A percentile compares a stretch with the other conserved stretches of the same genome.
Conservation (phyloP, 2,888 invertebrate species). For the Chrysopilus asiliformis region DNA sequence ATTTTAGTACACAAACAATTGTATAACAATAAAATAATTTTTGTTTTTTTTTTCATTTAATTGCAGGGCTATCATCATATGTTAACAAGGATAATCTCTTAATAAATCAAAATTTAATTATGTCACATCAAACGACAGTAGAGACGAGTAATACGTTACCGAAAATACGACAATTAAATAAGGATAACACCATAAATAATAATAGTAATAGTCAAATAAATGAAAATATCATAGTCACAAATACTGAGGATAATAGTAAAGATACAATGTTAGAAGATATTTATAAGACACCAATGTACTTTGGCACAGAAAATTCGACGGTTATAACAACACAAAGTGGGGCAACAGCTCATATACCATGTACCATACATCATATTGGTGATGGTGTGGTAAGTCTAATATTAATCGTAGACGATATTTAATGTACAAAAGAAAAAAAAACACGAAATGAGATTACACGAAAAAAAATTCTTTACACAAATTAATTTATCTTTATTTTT, state of each 20-base stretch:
- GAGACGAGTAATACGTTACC: constrained; percentile 10
- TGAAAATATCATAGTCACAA: constrained; percentile 16
- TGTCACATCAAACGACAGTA: constrained; percentile 12
- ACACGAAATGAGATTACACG: neutral
- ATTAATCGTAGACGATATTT: too few species aligned
- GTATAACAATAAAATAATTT: neutral
- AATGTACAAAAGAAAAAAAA: too few species aligned
- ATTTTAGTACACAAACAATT: too few species aligned
- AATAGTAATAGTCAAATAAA: constrained; percentile 5
- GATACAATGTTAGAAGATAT: constrained; percentile 30
- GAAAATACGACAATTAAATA: constrained; percentile 10
- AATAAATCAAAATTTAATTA: constrained; percentile 34
- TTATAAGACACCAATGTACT: constrained; percentile 53
- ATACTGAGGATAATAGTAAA: constrained; percentile 17
- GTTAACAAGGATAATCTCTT: constrained; percentile 22
- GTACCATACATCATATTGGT: constrained; percentile 72
- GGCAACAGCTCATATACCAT: constrained; percentile 69
- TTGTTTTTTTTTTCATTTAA: constrained; percentile 4
- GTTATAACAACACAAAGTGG: constrained; percentile 71
- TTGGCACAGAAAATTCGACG: constrained; percentile 72
- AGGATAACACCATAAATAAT: constrained; percentile 3
- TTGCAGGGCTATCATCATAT: constrained; percentile 21
- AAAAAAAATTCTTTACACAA: too few species aligned
- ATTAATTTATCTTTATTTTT: too few species aligned
- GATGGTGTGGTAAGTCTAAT: constrained; percentile 70